Evolutionary conservation across 2,113 vertebrate species (phyloP), one percentile per base, ranked within the genome.

Genomic region (Engystomops pustulosus): DNA sequence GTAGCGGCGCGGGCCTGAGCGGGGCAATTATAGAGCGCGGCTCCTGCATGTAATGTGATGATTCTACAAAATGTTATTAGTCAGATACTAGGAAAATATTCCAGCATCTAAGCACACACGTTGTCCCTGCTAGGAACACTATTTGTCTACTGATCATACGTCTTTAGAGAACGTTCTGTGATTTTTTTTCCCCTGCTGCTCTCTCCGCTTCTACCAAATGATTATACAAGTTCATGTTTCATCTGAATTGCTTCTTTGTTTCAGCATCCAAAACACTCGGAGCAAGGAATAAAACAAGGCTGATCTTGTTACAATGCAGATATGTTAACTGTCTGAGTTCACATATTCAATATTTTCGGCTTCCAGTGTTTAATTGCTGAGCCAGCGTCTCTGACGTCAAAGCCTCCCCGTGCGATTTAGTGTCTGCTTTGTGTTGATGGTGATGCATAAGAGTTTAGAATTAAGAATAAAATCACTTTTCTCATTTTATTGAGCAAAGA

Each of bases 141-240:
- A 74, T 76, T 80, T 81, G 45, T 71, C 67, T 58, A 81, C 20
- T 58, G 80, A 81, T 81, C 49, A 72, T 58, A 5, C 32, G 71
- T 83, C 58, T 58, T 74, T 30, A 25, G 38, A 62, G 58, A 83
- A 77, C 60, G 32, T 70, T 55, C 36, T 78, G 74, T 69, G 74
- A 83, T 34, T 67, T 84, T 67, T n/a, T 38, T 53, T 71, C 44
- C 17, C 53, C 69, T 65, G 79, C 81, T 76, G 55, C 71, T 76
- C 44, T 77, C 83, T 79, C 60, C 74, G 27, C 62, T 79, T 85
- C 23, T 49, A 85, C 47, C 34, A 79, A 78, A 79, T 85, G 83
- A 85, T 79, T 85, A 79, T 85, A 79, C 83, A 85, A 85, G 83
- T 85, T 85, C 83, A 85, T 85, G 83, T 85, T 85, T 85, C 83